Percentiles rank a stretch among this genome's conserved stretches.
Conservation (phyloP, 1,140 invertebrate species). For the Drepana arcuata region DNA sequence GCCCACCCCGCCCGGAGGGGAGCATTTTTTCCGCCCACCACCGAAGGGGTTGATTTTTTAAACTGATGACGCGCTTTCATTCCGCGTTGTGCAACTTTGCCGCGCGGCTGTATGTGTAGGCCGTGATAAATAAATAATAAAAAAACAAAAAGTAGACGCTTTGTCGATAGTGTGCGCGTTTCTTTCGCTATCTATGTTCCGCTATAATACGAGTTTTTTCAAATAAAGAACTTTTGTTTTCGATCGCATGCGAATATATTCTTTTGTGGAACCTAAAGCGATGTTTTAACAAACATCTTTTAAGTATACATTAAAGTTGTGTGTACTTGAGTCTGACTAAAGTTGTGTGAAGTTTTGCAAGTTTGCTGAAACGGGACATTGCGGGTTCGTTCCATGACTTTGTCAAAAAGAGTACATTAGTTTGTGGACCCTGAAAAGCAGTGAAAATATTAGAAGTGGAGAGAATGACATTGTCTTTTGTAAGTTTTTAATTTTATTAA, state of each 20-base stretch:
- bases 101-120: slow-evolving; percentile 62
- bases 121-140: slow-evolving; percentile 65
- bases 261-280: no score
- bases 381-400: slow-evolving; percentile 5
- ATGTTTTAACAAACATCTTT: no score
- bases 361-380: no score
- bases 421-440: no score
- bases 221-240: slow-evolving; percentile 19
- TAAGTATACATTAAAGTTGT: no score
- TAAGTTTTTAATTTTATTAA: slow-evolving; percentile 33
- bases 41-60: slow-evolving; percentile 73
- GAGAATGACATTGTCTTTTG: slow-evolving; percentile 69
- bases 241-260: slow-evolving; percentile 8
- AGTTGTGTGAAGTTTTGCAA: slow-evolving; percentile 1
- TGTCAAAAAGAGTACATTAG: slow-evolving; percentile 17
- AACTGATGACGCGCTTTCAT: slow-evolving; percentile 74
- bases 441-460: slow-evolving; percentile 31
- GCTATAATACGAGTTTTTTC: slow-evolving; percentile 39
- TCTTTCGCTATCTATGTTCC: slow-evolving; percentile 47
- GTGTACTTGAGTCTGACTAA: no score
- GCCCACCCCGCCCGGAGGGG: slow-evolving; percentile 31
- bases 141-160: slow-evolving; percentile 48
- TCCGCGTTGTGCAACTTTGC: slow-evolving; percentile 68
- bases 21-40: slow-evolving; percentile 65
- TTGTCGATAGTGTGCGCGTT: slow-evolving; percentile 58